phyloP scores from a whole-genome alignment of 2,888 invertebrate genomes.

The Eupithecia subfuscata region DNA sequence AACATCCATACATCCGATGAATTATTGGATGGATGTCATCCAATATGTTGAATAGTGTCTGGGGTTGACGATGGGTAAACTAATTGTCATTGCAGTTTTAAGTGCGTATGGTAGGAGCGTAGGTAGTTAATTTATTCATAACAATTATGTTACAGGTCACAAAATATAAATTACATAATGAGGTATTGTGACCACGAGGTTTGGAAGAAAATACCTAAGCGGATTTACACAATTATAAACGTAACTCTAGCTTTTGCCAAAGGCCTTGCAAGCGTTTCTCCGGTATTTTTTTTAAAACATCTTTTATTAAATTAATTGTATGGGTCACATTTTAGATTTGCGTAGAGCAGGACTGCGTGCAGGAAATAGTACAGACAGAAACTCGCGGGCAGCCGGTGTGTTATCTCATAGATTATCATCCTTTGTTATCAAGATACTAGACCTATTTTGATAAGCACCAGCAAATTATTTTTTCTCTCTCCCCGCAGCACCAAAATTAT shows the following conservation, averaged over 20 bases:
- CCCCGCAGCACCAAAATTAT: background rate
- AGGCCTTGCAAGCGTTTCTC: too few relatives aligned
- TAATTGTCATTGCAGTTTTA: background rate
- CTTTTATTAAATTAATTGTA: too few relatives aligned
- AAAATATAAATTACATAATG: too few relatives aligned
- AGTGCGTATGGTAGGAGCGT: too few relatives aligned
- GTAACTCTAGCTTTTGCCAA: too few relatives aligned
- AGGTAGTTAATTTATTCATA: too few relatives aligned
- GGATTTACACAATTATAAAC: too few relatives aligned
- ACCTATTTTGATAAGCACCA: background rate
- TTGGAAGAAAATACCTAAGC: too few relatives aligned
- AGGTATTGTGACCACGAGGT: too few relatives aligned
- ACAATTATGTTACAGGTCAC: too few relatives aligned
- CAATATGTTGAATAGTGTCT: conserved; percentile 13
- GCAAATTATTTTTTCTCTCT: background rate
- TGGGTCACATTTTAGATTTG: background rate
- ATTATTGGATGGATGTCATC: conserved; percentile 16
- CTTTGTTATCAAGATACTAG: background rate
- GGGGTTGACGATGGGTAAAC: background rate
- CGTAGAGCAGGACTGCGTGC: background rate
- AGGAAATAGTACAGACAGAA: background rate
- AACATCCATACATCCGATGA: background rate
- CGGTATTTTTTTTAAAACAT: too few relatives aligned
- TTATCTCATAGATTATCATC: background rate
- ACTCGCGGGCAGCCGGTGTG: background rate